phyloP scores from a whole-genome alignment of 1,140 invertebrate species.

The Mycetomoellerius zeteki region DNA sequence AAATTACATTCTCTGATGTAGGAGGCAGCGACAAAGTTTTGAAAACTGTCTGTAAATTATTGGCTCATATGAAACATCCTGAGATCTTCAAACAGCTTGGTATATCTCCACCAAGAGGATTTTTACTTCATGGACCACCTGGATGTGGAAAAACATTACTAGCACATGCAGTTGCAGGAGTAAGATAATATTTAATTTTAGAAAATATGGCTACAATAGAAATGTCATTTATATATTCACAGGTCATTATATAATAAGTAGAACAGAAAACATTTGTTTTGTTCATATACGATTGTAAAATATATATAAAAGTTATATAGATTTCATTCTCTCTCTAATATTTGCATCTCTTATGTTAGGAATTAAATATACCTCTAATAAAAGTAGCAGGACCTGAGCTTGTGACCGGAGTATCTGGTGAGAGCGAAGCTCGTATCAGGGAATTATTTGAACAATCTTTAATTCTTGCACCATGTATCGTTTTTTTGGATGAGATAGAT shows the following conservation, averaged over 20 bases:
- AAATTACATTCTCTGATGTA: slow-evolving; percentile 91
- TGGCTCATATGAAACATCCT: slow-evolving; percentile 94
- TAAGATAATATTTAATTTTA: slow-evolving; percentile 83
- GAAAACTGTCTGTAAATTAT: slow-evolving; percentile 92
- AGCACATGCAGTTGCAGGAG: slow-evolving; percentile 97
- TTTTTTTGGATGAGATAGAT: slow-evolving; percentile 99
- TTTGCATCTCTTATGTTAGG: slow-evolving; percentile 80
- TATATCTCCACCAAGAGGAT: slow-evolving; percentile 93
- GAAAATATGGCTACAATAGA: slow-evolving; percentile 23
- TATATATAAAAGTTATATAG: not conserved
- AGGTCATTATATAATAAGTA: too few species aligned
- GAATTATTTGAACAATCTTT: slow-evolving; percentile 96
- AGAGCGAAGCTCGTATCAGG: slow-evolving; percentile 97
- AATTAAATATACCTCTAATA: slow-evolving; percentile 92
- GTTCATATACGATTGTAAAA: not conserved
- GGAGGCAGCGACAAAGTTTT: slow-evolving; percentile 92
- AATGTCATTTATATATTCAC: slow-evolving; percentile 16
- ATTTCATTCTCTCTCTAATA: too few species aligned
- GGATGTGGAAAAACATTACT: slow-evolving; percentile 97
- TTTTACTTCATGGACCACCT: slow-evolving; percentile 96
- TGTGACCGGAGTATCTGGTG: slow-evolving; percentile 97
- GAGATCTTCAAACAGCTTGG: slow-evolving; percentile 94
- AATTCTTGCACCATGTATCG: slow-evolving; percentile 92
- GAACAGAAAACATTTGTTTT: too few species aligned
- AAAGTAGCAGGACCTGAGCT: slow-evolving; percentile 96